Conservation (phyloP, 2,113 vertebrate genomes). For the Sceloporus tristichus region DNA sequence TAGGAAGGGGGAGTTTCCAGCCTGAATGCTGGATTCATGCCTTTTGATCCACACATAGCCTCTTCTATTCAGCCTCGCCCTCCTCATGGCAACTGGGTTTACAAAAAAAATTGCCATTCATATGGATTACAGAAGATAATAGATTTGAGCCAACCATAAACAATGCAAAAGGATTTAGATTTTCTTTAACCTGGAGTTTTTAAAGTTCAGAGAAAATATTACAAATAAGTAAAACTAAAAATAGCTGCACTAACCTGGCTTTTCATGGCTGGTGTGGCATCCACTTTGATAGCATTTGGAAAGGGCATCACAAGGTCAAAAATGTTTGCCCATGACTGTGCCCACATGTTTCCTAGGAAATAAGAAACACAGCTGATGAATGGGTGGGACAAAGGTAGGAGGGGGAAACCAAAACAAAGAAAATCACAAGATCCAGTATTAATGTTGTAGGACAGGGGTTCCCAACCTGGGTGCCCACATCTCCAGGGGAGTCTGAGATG, state of each 20-base stretch:
- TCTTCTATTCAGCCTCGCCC: neutral
- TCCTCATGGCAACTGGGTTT: neutral
- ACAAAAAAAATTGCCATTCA: neutral
- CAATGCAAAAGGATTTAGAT: neutral
- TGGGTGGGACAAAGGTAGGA: neutral
- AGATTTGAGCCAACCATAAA: neutral
- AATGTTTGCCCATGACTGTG: constrained; percentile 95
- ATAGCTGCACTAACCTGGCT: constrained; percentile 79
- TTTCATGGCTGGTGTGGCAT: constrained; percentile 94
- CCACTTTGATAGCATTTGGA: constrained; percentile 87
- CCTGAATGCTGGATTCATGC: neutral
- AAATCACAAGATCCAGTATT: neutral
- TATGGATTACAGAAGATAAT: neutral
- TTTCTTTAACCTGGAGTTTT: neutral
- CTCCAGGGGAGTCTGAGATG: too few relatives aligned
- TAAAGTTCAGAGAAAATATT: neutral
- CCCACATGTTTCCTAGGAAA: constrained; percentile 97
- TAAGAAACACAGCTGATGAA: neutral
- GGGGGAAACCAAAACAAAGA: constrained; percentile 1
- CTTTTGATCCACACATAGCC: neutral
- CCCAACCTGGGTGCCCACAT: too few relatives aligned
- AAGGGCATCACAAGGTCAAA: constrained; percentile 89
- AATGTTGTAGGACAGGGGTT: neutral
- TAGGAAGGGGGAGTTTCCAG: neutral
- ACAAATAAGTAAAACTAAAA: neutral